These are phyloP conservation scores for Synanthedon formicaeformis DNA, from an alignment of 2,888 invertebrate genomes.

Conservation along the genomic window DNA sequence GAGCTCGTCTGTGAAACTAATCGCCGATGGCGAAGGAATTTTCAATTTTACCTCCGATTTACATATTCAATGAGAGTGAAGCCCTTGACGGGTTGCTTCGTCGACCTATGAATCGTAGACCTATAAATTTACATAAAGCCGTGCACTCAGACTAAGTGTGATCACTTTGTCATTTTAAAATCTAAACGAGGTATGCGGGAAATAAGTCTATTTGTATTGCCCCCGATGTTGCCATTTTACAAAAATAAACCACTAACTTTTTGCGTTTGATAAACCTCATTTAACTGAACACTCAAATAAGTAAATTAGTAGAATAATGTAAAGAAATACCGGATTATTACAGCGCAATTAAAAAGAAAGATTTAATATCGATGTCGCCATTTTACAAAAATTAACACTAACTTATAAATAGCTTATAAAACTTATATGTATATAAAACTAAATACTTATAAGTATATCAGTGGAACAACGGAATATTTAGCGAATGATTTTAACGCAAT, in stretches of 20 bases:
- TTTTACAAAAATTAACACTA: too few relatives aligned
- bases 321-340: too few relatives aligned
- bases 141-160: not conserved
- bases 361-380: too few relatives aligned
- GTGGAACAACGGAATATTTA: too few relatives aligned
- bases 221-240: too few relatives aligned
- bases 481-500: too few relatives aligned
- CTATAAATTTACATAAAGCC: constrained; percentile 34
- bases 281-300: not conserved
- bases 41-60: constrained; percentile 56
- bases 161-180: not conserved
- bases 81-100: constrained; percentile 24
- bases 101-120: constrained; percentile 25
- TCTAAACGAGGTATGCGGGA: not conserved
- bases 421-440: too few relatives aligned
- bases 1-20: constrained; percentile 7
- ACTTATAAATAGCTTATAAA: too few relatives aligned
- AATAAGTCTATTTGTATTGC: not conserved
- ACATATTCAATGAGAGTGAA: constrained; percentile 47
- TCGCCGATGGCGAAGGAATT: constrained; percentile 32
- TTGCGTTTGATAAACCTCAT: not conserved
- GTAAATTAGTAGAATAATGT: too few relatives aligned
- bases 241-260: too few relatives aligned
- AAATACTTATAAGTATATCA: too few relatives aligned
- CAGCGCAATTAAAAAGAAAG: too few relatives aligned